Evolutionary conservation across 1,140 invertebrate species (phyloP), one percentile per base, ranked within the genome.

Genomic region (Anastrepha ludens): DNA sequence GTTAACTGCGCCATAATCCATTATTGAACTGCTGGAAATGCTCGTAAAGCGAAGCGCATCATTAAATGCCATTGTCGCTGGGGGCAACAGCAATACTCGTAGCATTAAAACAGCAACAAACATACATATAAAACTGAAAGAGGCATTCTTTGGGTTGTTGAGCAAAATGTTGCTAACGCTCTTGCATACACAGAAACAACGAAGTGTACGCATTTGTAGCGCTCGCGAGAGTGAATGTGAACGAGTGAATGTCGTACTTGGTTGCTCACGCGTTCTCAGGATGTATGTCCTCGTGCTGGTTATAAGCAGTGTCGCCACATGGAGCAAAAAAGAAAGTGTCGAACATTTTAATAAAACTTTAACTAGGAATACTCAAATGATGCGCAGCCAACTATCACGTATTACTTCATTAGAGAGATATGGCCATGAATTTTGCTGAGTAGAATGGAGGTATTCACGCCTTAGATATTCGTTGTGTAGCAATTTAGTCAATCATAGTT

Each of bases 1-100:
- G 74, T 81, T 58, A 81, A 81, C 74, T 81, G 74, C 74, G 44
- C 41, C 20, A 81, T 81, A 81, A 81, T 81, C 74, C 74, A 81
- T 81, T 81, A 81, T 81, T 81, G 74, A 55, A 81, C 74, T 81
- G 47, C 47, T 81, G 74, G 47, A 81, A 81, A 81, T 58, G 44
- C 6, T 81, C n/a, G 74, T 81, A 81, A 81, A 47, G 74, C 74
- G n/a, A n/a, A 50, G 74, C n/a, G 47, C 74, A 81, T 81, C 74
- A 55, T 81, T 81, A 81, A 81, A 81, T 81, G 47, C n/a, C 74
- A 55, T 81, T 55, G 74, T 55, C 74, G 47, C 44, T 81, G 47
- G 47, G 74, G 47, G 50, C 47, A 81, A 55, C 74, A 81, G 41
- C 9, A 17, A 67, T 39, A n/a, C n/a, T n/a, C n/a, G n/a, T n/a